Evolutionary conservation across 1,140 invertebrate genomes (phyloP).

Genomic region (Tetranychus urticae): DNA sequence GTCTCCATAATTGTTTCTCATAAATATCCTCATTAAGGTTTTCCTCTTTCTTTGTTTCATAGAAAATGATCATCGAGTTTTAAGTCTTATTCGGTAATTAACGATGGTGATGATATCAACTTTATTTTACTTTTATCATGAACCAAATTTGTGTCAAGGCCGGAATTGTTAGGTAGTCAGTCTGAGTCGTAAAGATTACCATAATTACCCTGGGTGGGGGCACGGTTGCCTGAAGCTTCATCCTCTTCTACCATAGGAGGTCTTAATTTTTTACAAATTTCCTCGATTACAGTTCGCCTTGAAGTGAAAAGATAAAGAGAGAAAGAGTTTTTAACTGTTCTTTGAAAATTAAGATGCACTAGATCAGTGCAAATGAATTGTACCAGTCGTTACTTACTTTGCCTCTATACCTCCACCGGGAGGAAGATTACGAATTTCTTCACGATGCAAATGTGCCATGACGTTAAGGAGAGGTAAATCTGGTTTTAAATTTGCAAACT

Average conservation of each 20-base stretch:
- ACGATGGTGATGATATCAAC: too few relatives aligned
- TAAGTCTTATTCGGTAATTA: too few relatives aligned
- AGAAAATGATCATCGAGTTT: too few relatives aligned
- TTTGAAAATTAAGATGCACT: not conserved
- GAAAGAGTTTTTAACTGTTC: not conserved
- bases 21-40: too few relatives aligned
- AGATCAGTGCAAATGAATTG: not conserved
- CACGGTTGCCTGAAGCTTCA: too few relatives aligned
- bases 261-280: not conserved
- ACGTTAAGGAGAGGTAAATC: not conserved
- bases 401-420: conserved; percentile 10
- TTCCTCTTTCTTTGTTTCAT: too few relatives aligned
- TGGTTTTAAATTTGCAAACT: not conserved
- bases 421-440: conserved; percentile 8
- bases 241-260: not conserved
- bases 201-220: too few relatives aligned
- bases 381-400: conserved; percentile 4
- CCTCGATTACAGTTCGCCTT: not conserved
- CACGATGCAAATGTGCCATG: conserved; percentile 3
- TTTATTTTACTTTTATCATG: too few relatives aligned
- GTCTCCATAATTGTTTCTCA: too few relatives aligned
- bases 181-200: too few relatives aligned
- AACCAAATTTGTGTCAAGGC: too few relatives aligned
- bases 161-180: too few relatives aligned
- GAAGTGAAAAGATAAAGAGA: not conserved